Conservation (phyloP, 2,797 vertebrate genomes). For the Chlorospingus semifuscus region DNA sequence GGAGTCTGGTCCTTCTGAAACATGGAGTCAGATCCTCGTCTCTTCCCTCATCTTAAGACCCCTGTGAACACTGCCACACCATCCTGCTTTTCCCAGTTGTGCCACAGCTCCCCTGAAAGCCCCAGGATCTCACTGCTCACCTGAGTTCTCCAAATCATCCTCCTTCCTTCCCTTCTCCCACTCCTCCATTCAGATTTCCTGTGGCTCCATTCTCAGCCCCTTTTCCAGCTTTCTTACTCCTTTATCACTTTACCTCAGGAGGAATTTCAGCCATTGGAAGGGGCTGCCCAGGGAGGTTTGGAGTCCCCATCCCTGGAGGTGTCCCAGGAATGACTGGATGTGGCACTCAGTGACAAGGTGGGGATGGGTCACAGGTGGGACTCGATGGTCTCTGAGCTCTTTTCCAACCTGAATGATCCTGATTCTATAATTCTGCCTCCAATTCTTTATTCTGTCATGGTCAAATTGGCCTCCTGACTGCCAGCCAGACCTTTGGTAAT, state of each 20-base stretch:
- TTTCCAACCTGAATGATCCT: neutral
- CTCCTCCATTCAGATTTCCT: neutral
- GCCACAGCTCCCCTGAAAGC: neutral
- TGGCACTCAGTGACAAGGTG: neutral
- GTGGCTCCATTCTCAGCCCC: neutral
- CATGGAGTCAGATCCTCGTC: too few relatives aligned
- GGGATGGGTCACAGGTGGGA: rapidly evolving
- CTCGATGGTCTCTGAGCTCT: neutral
- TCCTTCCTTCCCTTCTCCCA: neutral
- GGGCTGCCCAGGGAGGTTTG: neutral
- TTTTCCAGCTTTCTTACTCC: neutral
- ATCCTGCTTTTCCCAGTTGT: neutral
- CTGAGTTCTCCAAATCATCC: neutral
- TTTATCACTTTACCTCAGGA: neutral
- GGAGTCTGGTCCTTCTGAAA: too few relatives aligned
- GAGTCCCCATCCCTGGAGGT: neutral
- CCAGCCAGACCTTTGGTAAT: neutral
- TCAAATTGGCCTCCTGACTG: neutral
- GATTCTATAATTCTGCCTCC: neutral
- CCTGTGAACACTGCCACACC: too few relatives aligned
- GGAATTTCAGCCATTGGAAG: neutral
- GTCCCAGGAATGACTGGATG: neutral
- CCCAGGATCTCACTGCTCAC: neutral
- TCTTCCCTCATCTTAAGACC: too few relatives aligned
- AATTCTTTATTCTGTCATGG: neutral